Conservation (phyloP, 2,113 vertebrate species). For the Nothobranchius kuhntae region DNA sequence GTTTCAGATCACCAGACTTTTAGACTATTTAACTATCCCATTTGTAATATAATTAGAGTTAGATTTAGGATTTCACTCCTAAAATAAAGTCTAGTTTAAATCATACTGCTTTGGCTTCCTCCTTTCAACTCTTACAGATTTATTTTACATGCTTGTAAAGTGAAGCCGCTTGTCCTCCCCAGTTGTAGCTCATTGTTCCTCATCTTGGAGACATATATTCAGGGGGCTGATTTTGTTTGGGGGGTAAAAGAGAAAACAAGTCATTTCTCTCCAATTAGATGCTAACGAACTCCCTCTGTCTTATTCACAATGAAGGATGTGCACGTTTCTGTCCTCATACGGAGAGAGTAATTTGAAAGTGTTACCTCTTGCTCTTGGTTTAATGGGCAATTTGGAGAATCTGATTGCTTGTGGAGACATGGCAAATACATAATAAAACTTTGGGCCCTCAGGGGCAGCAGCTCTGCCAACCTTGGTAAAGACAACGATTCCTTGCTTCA, state of each 20-base stretch:
- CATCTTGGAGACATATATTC: slow-evolving; percentile 20
- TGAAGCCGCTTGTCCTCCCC: slow-evolving; percentile 3
- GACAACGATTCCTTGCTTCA: slow-evolving; percentile 56
- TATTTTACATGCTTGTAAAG: no score
- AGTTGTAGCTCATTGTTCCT: slow-evolving; percentile 19
- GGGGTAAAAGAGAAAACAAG: slow-evolving; percentile 17
- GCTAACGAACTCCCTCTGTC: slow-evolving; percentile 29
- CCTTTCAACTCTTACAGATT: no score
- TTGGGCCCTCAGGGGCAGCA: slow-evolving; percentile 23
- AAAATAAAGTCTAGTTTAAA: no score
- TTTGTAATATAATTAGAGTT: no score
- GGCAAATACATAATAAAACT: slow-evolving; percentile 56
- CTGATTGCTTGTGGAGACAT: slow-evolving; percentile 65
- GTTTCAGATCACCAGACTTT: background rate
- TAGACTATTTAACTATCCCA: background rate
- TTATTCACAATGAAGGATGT: slow-evolving; percentile 35
- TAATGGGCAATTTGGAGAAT: slow-evolving; percentile 64
- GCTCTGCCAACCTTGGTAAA: slow-evolving; percentile 52
- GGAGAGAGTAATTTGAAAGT: slow-evolving; percentile 55
- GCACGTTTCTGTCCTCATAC: slow-evolving; percentile 34
- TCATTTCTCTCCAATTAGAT: slow-evolving; percentile 37
- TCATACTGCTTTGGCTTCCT: no score
- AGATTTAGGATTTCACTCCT: no score
- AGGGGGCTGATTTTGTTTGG: slow-evolving; percentile 30
- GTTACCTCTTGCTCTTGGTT: slow-evolving; percentile 50